Evolutionary conservation across 1,140 invertebrate genomes (phyloP).

Genomic region (Stegodyphus mimosarum): DNA sequence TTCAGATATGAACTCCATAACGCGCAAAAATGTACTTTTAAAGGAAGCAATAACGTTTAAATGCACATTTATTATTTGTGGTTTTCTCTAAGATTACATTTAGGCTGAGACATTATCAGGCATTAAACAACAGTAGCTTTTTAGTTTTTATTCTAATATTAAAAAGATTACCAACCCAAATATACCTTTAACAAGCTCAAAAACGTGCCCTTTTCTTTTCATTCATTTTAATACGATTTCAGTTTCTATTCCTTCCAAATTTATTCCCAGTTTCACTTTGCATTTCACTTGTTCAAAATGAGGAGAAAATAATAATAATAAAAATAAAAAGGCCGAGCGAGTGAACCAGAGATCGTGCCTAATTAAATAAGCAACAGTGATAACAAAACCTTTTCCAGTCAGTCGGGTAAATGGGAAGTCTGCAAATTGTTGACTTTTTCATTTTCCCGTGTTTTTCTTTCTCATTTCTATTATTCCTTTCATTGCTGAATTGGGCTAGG

Average conservation of each 20-base stretch:
- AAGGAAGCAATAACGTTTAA: no score
- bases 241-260: constrained; percentile 42
- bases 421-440: constrained; percentile 23
- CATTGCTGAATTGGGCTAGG: no score
- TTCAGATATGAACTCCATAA: no score
- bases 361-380: constrained; percentile 48
- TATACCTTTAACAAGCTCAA: no score
- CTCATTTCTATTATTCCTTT: background rate
- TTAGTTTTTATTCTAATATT: no score
- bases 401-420: constrained; percentile 29
- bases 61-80: no score
- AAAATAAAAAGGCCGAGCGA: background rate
- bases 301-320: constrained; percentile 16
- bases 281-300: constrained; percentile 14
- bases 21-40: no score
- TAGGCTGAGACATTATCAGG: no score
- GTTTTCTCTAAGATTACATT: no score
- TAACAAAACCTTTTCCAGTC: constrained; percentile 48
- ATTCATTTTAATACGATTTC: constrained; percentile 25
- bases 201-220: background rate
- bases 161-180: no score
- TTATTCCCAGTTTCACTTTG: constrained; percentile 38
- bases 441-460: background rate
- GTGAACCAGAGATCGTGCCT: constrained; percentile 15
- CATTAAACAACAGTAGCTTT: no score